Conservation (phyloP, 2,888 invertebrate species). For the Drosophila anomalata region DNA sequence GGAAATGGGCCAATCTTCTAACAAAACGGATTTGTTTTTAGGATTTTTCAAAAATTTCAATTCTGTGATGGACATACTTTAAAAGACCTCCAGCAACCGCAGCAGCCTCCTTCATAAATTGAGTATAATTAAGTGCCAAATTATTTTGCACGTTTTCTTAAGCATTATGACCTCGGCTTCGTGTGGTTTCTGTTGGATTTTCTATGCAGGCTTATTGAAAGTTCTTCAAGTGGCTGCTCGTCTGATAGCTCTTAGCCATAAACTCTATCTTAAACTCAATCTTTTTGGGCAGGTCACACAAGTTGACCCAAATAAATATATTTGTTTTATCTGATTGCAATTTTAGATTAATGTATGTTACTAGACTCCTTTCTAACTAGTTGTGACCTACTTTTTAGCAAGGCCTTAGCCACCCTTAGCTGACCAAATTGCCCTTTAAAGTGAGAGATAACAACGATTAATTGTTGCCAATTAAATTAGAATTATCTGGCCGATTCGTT, state of each 20-base stretch:
- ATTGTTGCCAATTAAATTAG: neutral
- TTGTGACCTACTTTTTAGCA: neutral
- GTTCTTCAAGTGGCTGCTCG: constrained; percentile 1
- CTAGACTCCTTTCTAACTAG: neutral
- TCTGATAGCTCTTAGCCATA: neutral
- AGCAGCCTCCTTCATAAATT: constrained; percentile 31
- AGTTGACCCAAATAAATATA: constrained; percentile 2
- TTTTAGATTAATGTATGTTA: neutral
- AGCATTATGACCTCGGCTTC: constrained; percentile 30
- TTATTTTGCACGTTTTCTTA: constrained; percentile 35
- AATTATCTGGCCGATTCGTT: neutral
- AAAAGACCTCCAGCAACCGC: constrained; percentile 11
- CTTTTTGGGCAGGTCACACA: neutral
- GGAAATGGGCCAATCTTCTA: constrained; percentile 11
- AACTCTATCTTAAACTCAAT: neutral
- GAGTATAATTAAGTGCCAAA: constrained; percentile 32
- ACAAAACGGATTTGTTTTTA: neutral
- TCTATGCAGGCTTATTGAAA: constrained; percentile 10
- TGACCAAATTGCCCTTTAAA: neutral
- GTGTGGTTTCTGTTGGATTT: constrained; percentile 32
- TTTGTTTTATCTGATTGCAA: constrained; percentile 2
- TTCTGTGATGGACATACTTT: neutral
- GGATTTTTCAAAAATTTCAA: neutral
- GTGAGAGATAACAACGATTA: neutral
- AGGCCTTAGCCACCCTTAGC: neutral